Conservation (phyloP, 1,140 invertebrate genomes). For the Delia radicum region DNA sequence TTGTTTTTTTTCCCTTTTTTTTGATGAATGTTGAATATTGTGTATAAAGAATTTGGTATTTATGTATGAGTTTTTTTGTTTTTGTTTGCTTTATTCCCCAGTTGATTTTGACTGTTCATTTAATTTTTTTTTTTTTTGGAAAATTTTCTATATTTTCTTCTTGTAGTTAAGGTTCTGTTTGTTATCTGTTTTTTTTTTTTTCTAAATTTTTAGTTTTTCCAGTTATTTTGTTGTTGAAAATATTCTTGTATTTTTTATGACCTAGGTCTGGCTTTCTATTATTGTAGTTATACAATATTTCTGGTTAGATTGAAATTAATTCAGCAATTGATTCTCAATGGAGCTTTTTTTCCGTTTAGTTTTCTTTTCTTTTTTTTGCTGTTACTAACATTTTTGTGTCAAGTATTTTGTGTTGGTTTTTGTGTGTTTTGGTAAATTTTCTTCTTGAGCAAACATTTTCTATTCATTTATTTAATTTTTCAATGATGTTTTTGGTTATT, state of each 20-base stretch:
- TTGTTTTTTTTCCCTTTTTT: too few relatives aligned
- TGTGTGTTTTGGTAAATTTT: not conserved
- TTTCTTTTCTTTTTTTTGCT: not conserved
- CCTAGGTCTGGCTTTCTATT: too few relatives aligned
- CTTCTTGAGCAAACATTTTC: conserved; percentile 13
- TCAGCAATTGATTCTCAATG: conserved; percentile 26
- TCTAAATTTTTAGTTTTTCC: not conserved
- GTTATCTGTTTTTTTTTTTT: not conserved
- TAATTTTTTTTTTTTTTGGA: not conserved
- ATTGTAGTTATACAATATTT: not conserved
- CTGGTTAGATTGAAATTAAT: conserved; percentile 25
- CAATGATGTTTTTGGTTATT: not conserved
- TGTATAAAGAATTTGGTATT: not conserved
- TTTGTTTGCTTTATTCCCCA: conserved; percentile 6
- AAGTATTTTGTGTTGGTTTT: not conserved
- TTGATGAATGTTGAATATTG: too few relatives aligned
- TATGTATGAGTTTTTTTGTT: not conserved
- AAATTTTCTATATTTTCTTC: not conserved
- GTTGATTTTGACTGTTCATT: not conserved
- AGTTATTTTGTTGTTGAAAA: not conserved
- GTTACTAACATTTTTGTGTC: not conserved
- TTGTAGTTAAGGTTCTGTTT: not conserved
- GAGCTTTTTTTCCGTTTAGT: not conserved
- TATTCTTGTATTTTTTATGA: too few relatives aligned
- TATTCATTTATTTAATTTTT: conserved; percentile 16